phyloP scores from a whole-genome alignment of 2,797 vertebrate species.

The Mus spretus region DNA sequence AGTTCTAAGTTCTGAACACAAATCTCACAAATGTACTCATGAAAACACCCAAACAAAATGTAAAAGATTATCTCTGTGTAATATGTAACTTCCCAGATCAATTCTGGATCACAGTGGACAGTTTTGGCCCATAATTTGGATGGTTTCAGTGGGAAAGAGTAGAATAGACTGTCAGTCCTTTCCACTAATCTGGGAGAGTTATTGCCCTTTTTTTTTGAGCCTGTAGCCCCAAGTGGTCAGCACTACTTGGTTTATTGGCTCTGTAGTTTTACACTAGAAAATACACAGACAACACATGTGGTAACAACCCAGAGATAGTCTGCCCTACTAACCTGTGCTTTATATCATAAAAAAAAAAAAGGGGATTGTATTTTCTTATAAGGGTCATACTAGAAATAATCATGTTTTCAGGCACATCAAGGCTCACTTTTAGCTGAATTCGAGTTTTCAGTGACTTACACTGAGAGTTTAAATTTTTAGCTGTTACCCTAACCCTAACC shows the following conservation, averaged over 20 bases:
- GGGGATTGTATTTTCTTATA: neutral
- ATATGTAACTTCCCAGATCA: neutral
- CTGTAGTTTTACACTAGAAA: constrained; percentile 42
- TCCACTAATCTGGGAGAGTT: neutral
- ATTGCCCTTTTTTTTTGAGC: neutral
- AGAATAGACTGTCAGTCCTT: neutral
- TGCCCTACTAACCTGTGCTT: neutral
- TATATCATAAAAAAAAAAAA: neutral
- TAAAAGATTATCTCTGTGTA: constrained; percentile 5
- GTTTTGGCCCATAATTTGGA: neutral
- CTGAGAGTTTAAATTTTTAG: neutral
- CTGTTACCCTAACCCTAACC: neutral
- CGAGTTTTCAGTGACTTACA: constrained; percentile 23
- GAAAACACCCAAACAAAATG: neutral
- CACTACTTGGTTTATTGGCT: neutral
- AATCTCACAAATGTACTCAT: neutral
- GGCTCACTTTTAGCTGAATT: neutral
- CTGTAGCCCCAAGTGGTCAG: neutral
- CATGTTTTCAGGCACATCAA: neutral
- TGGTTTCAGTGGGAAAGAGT: neutral
- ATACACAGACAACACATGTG: neutral
- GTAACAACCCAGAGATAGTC: constrained; percentile 8
- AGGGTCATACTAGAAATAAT: constrained; percentile 45
- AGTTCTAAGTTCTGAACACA: neutral
- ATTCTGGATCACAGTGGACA: neutral